Conservation (phyloP, 2,888 invertebrate genomes). For the Drosophila kuntzei region DNA sequence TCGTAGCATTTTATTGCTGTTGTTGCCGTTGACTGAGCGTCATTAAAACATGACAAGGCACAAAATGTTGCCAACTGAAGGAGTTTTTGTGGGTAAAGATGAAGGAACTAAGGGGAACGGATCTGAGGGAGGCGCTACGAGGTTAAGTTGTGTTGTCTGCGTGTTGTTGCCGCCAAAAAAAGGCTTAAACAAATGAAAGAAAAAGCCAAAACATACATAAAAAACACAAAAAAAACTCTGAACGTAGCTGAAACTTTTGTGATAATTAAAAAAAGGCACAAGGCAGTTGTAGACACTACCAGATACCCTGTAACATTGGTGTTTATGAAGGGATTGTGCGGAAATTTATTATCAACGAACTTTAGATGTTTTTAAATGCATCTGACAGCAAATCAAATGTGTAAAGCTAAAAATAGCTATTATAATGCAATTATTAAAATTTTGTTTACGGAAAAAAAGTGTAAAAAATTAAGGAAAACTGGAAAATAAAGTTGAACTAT, state of each 20-base stretch:
- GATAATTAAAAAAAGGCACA: slow-evolving; percentile 71
- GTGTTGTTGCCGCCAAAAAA: slow-evolving; percentile 45
- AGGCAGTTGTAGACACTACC: not conserved
- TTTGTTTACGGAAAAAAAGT: not conserved
- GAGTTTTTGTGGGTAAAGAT: too few species aligned
- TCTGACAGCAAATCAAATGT: not conserved
- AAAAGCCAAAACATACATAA: slow-evolving; percentile 53
- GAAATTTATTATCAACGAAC: not conserved
- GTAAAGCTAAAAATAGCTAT: not conserved
- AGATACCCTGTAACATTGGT: slow-evolving; percentile 8
- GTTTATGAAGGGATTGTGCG: not conserved
- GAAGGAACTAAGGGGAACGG: too few species aligned
- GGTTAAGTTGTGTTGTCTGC: slow-evolving; percentile 45
- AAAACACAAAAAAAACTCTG: slow-evolving; percentile 28
- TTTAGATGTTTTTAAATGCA: not conserved
- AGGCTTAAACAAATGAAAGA: slow-evolving; percentile 57
- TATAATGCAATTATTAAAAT: not conserved
- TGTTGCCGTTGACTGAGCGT: slow-evolving; percentile 57
- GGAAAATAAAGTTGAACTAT: not conserved
- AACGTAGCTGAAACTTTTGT: slow-evolving; percentile 56
- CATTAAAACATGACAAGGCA: slow-evolving; percentile 77
- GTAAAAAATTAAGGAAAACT: not conserved
- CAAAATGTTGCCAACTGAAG: slow-evolving; percentile 41
- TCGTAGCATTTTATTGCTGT: slow-evolving; percentile 73
- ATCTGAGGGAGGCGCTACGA: not conserved